These are phyloP conservation scores for Synanthedon tipuliformis DNA, from an alignment of 2,888 invertebrate genomes.

Conservation along the genomic window DNA sequence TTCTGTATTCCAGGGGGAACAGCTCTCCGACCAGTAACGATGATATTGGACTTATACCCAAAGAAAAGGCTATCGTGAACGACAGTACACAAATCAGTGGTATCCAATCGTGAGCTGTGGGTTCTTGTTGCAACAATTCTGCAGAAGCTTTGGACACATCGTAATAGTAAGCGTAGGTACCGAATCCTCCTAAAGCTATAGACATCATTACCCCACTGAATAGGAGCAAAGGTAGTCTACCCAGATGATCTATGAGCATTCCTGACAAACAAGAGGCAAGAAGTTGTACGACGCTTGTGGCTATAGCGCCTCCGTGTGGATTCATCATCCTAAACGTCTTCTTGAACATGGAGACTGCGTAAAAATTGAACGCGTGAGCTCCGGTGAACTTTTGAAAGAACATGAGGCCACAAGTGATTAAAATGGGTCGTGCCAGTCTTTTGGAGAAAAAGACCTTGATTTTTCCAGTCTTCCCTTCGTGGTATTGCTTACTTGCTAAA, in stretches of 20 bases:
- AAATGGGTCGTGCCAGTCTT: conserved; percentile 74
- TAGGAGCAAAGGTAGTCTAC: conserved; percentile 83
- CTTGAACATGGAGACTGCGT: conserved; percentile 87
- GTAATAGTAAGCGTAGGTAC: conserved; percentile 86
- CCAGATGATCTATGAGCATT: conserved; percentile 86
- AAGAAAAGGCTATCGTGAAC: conserved; percentile 84
- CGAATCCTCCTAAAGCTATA: conserved; percentile 83
- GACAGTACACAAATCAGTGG: conserved; percentile 85
- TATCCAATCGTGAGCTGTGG: conserved; percentile 80
- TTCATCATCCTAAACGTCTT: conserved; percentile 84
- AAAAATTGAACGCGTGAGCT: conserved; percentile 85
- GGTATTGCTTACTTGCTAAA: conserved; percentile 53
- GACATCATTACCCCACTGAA: conserved; percentile 89
- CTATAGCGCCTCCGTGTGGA: conserved; percentile 85
- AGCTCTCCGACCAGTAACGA: conserved; percentile 78
- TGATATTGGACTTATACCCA: conserved; percentile 82
- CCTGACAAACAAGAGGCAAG: conserved; percentile 84
- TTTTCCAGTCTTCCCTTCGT: conserved; percentile 40
- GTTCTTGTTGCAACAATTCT: conserved; percentile 35
- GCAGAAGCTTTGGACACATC: conserved; percentile 61
- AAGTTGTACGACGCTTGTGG: conserved; percentile 85
- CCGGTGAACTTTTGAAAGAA: conserved; percentile 88
- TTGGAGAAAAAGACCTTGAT: conserved; percentile 49
- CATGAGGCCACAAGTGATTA: conserved; percentile 88
- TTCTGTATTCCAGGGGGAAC: conserved; percentile 78